phyloP scores from a whole-genome alignment of 1,140 invertebrate species.

The Parapsyche elsis region DNA sequence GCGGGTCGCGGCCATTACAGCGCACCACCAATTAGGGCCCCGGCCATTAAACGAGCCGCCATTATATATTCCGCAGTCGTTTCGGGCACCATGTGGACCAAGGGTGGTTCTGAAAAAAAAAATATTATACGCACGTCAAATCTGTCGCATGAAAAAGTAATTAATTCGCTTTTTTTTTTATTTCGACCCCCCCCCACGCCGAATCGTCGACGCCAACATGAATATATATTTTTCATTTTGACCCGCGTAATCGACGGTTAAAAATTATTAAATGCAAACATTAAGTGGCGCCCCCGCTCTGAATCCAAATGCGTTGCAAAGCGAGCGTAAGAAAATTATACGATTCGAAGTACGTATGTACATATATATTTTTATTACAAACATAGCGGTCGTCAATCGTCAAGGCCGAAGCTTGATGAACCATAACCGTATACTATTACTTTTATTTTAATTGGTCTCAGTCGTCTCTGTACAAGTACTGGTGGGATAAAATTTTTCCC shows the following conservation, averaged over 20 bases:
- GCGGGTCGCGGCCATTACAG: constrained; percentile 18
- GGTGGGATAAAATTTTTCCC: no score
- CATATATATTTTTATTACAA: no score
- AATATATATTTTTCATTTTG: constrained; percentile 30
- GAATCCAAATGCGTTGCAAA: no score
- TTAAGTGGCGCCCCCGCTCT: no score
- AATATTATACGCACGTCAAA: constrained; percentile 14
- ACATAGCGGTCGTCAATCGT: background rate
- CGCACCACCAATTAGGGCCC: constrained; percentile 34
- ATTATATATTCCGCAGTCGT: constrained; percentile 35
- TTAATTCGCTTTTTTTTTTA: constrained; percentile 24
- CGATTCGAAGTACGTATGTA: no score
- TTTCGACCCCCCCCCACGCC: background rate
- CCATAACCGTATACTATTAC: no score
- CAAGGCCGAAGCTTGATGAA: background rate
- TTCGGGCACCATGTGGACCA: constrained; percentile 19
- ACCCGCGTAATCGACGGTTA: constrained; percentile 5
- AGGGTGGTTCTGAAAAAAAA: background rate
- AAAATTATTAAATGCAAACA: background rate
- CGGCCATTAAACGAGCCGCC: constrained; percentile 28
- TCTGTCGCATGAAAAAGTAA: constrained; percentile 37
- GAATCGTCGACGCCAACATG: background rate
- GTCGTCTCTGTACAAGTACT: no score
- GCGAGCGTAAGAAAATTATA: no score
- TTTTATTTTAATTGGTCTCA: no score